These are phyloP conservation scores for Coptodon rendalli DNA, from an alignment of 2,113 vertebrate genomes.

Conservation along the genomic window DNA sequence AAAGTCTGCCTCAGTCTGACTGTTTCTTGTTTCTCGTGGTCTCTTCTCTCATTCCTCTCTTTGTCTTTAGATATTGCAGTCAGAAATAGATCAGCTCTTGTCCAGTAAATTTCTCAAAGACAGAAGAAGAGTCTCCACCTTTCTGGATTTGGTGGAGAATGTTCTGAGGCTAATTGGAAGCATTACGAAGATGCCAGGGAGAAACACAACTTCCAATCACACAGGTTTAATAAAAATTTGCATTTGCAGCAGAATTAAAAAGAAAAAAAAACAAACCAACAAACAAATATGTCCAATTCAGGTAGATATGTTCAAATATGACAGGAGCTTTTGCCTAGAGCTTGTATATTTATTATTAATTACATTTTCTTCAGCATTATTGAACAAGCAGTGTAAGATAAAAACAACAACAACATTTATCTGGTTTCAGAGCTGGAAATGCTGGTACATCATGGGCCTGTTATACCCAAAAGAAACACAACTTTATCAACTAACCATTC, in stretches of 20 bases:
- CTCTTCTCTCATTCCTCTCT: background rate
- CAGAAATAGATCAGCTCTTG: conserved; percentile 46
- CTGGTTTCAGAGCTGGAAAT: conserved; percentile 66
- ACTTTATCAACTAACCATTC: conserved; percentile 32
- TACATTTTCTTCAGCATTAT: background rate
- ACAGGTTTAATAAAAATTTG: conserved; percentile 33
- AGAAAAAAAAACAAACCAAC: background rate
- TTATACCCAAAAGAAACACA: background rate
- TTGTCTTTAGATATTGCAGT: conserved; percentile 43
- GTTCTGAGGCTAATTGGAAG: conserved; percentile 37
- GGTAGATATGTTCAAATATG: background rate
- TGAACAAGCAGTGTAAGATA: background rate
- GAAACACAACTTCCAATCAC: background rate
- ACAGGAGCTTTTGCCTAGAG: background rate
- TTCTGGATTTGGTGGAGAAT: conserved; percentile 51
- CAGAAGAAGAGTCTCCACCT: conserved; percentile 35
- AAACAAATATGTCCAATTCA: background rate
- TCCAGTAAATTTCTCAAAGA: background rate
- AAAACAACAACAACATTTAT: background rate
- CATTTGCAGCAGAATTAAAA: background rate
- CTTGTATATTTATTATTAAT: background rate
- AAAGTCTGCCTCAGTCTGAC: conserved; percentile 7
- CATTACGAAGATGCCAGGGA: background rate
- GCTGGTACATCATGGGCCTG: conserved; percentile 5
- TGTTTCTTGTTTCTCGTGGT: background rate